These are phyloP conservation scores for Esperia sulphurella DNA, from an alignment of 2,888 invertebrate genomes.

Conservation along the genomic window DNA sequence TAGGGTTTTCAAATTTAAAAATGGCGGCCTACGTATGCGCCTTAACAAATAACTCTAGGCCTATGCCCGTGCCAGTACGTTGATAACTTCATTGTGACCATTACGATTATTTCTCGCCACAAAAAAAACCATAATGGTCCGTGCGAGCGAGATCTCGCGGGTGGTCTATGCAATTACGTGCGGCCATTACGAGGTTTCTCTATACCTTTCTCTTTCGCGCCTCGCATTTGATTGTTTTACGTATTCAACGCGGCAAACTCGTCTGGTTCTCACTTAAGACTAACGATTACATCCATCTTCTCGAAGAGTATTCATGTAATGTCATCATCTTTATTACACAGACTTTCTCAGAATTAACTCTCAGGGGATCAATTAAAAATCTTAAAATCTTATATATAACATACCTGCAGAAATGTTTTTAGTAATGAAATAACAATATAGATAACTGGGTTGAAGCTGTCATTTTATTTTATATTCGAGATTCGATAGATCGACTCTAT, in stretches of 20 bases:
- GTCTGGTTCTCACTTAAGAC: neutral
- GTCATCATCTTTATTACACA: too few relatives aligned
- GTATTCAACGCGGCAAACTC: neutral
- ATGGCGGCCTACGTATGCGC: neutral
- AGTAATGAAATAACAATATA: too few relatives aligned
- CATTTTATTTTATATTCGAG: too few relatives aligned
- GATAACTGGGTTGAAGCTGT: too few relatives aligned
- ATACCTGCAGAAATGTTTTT: too few relatives aligned
- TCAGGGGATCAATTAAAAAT: too few relatives aligned
- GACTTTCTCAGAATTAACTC: too few relatives aligned
- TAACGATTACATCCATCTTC: too few relatives aligned
- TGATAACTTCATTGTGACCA: slow-evolving; percentile 70
- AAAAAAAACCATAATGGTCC: slow-evolving; percentile 53
- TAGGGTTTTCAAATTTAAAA: neutral
- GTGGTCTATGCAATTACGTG: slow-evolving; percentile 67
- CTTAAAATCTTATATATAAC: too few relatives aligned
- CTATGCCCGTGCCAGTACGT: slow-evolving; percentile 1
- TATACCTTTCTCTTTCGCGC: slow-evolving; percentile 43
- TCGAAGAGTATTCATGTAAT: too few relatives aligned
- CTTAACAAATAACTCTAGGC: neutral
- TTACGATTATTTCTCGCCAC: slow-evolving; percentile 48
- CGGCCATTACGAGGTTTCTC: slow-evolving; percentile 33
- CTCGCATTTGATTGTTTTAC: slow-evolving; percentile 5
- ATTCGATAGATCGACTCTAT: too few relatives aligned
- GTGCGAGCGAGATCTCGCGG: slow-evolving; percentile 47